Conservation (phyloP, 1,140 invertebrate genomes). For the Luehdorfia chinensis region DNA sequence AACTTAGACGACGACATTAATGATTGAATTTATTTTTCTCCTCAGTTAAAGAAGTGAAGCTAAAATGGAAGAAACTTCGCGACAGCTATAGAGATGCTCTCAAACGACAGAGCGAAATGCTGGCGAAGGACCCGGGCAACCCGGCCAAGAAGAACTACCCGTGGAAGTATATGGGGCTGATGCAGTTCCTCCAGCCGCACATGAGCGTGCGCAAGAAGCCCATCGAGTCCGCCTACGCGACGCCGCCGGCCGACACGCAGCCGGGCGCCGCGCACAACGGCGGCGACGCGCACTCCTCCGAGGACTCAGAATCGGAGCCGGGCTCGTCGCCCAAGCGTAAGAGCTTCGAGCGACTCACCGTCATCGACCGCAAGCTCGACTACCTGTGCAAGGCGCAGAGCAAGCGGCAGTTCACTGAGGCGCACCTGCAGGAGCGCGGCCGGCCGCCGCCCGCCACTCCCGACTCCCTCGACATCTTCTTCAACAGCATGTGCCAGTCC, state of each 20-base stretch:
- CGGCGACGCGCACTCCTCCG: constrained; percentile 30
- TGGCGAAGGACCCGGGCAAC: constrained; percentile 44
- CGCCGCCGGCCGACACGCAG: constrained; percentile 24
- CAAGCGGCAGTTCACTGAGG: constrained; percentile 36
- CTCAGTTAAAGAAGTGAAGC: constrained; percentile 69
- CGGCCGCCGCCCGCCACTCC: constrained; percentile 30
- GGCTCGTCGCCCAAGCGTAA: constrained; percentile 43
- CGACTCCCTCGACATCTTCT: constrained; percentile 67
- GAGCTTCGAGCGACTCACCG: constrained; percentile 30
- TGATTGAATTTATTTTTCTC: too few relatives aligned
- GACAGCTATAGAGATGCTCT: constrained; percentile 70
- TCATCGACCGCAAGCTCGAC: constrained; percentile 53
- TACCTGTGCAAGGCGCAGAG: constrained; percentile 44
- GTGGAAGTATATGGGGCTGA: constrained; percentile 65
- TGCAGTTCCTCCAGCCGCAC: constrained; percentile 70
- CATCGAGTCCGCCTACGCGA: constrained; percentile 27
- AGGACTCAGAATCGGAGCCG: constrained; percentile 42
- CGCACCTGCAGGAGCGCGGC: constrained; percentile 25
- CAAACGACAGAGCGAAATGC: constrained; percentile 61
- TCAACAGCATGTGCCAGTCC: constrained; percentile 69
- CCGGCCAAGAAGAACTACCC: constrained; percentile 49
- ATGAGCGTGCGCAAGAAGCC: constrained; percentile 64
- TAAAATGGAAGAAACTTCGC: constrained; percentile 70
- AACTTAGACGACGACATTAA: too few relatives aligned
- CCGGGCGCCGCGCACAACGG: constrained; percentile 30